These are phyloP conservation scores for Agrilus biguttatus DNA, from an alignment of 2,888 invertebrate genomes.

Conservation along the genomic window DNA sequence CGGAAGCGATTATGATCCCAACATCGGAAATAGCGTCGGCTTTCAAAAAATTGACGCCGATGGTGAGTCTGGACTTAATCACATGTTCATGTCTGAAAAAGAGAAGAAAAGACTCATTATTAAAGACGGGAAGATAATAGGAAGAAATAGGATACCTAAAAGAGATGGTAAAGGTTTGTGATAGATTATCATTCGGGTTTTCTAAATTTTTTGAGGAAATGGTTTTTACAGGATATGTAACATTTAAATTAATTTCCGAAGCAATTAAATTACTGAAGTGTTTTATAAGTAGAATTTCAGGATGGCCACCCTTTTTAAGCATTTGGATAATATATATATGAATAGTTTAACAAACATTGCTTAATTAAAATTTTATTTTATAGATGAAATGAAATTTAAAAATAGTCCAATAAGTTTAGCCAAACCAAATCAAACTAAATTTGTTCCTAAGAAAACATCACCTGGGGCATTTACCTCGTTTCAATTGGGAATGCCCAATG, in stretches of 20 bases:
- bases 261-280: too few species aligned
- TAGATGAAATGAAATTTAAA: neutral
- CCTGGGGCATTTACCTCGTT: slow-evolving; percentile 12
- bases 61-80: slow-evolving; percentile 32
- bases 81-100: slow-evolving; percentile 67
- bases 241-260: too few species aligned
- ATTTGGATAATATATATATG: too few species aligned
- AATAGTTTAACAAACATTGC: too few species aligned
- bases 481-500: slow-evolving; percentile 27
- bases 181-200: neutral
- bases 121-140: slow-evolving; percentile 51
- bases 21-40: slow-evolving; percentile 28
- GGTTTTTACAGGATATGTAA: too few species aligned
- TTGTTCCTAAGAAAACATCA: neutral
- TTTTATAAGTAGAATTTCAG: too few species aligned
- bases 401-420: too few species aligned
- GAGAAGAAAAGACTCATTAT: slow-evolving; percentile 59
- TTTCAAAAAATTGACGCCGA: slow-evolving; percentile 37
- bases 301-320: too few species aligned
- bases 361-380: neutral
- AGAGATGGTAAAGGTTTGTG: slow-evolving; percentile 33
- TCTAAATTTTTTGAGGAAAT: neutral
- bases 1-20: slow-evolving; percentile 15
- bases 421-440: neutral
- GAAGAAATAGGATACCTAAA: slow-evolving; percentile 52